Evolutionary conservation across 2,888 invertebrate species (phyloP).

Genomic region (Drosophila siamana): DNA sequence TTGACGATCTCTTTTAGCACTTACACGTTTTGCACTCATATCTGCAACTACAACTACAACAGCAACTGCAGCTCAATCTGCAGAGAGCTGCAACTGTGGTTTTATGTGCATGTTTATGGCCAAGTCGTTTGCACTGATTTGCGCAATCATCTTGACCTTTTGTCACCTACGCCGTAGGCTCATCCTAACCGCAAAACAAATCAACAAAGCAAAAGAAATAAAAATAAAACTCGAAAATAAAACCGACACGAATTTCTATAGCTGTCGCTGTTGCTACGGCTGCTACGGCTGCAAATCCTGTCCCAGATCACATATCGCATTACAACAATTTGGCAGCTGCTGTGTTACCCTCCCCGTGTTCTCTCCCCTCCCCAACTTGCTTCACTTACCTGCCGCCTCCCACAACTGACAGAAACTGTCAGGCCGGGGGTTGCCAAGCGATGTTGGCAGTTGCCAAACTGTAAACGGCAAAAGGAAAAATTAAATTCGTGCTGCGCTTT

Average conservation of each 20-base stretch:
- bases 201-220: conserved; percentile 29
- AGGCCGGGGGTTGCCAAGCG: conserved; percentile 42
- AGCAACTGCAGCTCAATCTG: conserved; percentile 1
- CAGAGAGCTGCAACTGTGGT: conserved; percentile 3
- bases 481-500: conserved; percentile 56
- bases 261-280: background rate
- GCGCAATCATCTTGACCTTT: conserved; percentile 60
- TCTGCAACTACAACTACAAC: conserved; percentile 13
- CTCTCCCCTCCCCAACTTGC: background rate
- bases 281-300: conserved; percentile 19
- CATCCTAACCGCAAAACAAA: conserved; percentile 61
- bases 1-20: conserved; percentile 6
- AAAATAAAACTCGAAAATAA: conserved; percentile 13
- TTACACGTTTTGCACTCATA: conserved; percentile 20
- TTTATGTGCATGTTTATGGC: conserved; percentile 21
- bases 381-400: background rate
- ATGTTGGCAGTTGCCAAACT: conserved; percentile 30
- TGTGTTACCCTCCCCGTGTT: conserved; percentile 30
- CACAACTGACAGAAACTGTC: conserved; percentile 31
- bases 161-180: conserved; percentile 36
- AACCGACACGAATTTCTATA: conserved; percentile 27
- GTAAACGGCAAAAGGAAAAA: conserved; percentile 47
- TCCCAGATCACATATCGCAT: conserved; percentile 51
- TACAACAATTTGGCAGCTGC: conserved; percentile 42
- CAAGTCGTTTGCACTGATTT: conserved; percentile 45